Evolutionary conservation across 2,113 vertebrate species (phyloP).

Genomic region (Terrapene triunguis): DNA sequence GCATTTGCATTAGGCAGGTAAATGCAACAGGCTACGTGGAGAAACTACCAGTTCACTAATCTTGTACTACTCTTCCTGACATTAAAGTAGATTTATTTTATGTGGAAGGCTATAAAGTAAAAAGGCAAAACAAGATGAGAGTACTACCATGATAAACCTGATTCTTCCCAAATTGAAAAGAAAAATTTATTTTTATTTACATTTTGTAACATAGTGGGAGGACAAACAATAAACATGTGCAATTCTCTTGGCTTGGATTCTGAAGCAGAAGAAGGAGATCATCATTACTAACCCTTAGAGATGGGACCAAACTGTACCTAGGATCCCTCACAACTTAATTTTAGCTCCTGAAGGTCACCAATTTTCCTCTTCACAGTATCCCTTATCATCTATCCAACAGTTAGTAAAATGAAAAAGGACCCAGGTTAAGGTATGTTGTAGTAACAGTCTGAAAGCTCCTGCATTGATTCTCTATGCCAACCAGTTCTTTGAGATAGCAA

Average conservation of each 20-base stretch:
- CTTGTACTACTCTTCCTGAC: background rate
- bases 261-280: background rate
- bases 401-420: background rate
- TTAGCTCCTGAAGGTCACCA: background rate
- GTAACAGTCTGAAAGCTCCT: background rate
- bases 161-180: background rate
- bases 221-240: background rate
- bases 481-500: background rate
- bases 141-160: background rate
- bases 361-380: background rate
- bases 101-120: background rate
- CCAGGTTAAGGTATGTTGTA: too few species aligned
- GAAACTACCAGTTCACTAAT: background rate
- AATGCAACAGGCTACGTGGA: background rate
- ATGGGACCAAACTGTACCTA: background rate
- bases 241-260: background rate
- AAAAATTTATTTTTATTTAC: background rate
- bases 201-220: background rate
- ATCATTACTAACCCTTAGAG: background rate
- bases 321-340: background rate
- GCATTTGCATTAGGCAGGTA: background rate
- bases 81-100: background rate
- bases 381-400: background rate
- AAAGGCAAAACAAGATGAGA: background rate
- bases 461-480: background rate